Base-by-base conservation (phyloP, 92 coral and sea anemone genomes). In the Palythoa caribaeorum region DNA sequence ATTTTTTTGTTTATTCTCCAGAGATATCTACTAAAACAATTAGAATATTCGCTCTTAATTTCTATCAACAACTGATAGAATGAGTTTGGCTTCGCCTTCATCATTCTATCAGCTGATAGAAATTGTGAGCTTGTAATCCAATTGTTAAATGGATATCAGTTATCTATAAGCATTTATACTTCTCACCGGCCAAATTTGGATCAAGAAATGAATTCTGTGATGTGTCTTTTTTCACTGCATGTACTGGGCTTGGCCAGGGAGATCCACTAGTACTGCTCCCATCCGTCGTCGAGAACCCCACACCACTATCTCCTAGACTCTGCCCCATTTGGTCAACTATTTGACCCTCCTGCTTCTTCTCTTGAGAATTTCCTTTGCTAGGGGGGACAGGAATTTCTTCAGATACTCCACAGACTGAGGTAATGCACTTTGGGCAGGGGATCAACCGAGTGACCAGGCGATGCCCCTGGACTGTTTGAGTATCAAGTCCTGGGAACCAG, bases 401-500 rank as follows among this genome's bases (percentile, higher is more conserved):
- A 1, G 84, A 87, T 38, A 91, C 92, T 38, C 92, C 94, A 51
- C 94, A 95, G 16, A 88, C 89, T 57, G 87, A 84, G 71, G 87
- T 85, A 89, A 97, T 92, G 88, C 99, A 97, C 73, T 92, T 95
- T 81, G 94, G 92, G 86, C 99, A 97, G 40, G 98, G 99, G 35
- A 96, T 88, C 28, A 95, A 84, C 93, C 95, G 79, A 62, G 95
- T 92, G 21, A 97, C 99, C 89, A 97, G 88, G 93, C 98, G 98
- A 93, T 94, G 90, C 3, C 99, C 99, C 75, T 91, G 96, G 65
- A 97, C 96, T 79, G 98, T 97, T 69, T 92, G 84, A 48, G 94
- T 92, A 73, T 97, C 99, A 72, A 97, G 97, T 51, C 99, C 99
- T 91, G 99, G 99, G 92, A 95, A 97, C 99, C 99, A 97, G 89